These are phyloP conservation scores for Melanotus villosus DNA, from an alignment of 2,888 invertebrate species.

Conservation along the genomic window DNA sequence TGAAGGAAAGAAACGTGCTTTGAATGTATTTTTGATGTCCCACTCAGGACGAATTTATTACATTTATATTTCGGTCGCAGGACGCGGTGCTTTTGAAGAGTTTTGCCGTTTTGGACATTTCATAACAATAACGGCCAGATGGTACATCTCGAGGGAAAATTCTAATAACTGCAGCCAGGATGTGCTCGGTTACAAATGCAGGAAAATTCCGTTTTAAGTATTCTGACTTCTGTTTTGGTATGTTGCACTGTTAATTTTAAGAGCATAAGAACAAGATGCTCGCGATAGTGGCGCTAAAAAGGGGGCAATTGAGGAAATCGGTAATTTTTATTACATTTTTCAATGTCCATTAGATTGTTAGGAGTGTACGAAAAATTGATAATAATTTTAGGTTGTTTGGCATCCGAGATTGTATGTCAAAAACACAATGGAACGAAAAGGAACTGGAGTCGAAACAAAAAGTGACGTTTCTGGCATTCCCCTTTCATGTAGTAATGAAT, in stretches of 20 bases:
- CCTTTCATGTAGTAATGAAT: constrained; percentile 65
- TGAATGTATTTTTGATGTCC: constrained; percentile 50
- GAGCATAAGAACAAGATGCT: too few species aligned
- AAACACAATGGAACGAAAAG: constrained; percentile 27
- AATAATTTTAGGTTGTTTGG: too few species aligned
- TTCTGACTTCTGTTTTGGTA: too few species aligned
- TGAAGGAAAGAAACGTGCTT: constrained; percentile 52
- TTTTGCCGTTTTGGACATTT: constrained; percentile 35
- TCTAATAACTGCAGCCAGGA: neutral
- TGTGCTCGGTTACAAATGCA: neutral
- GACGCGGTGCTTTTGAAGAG: constrained; percentile 42
- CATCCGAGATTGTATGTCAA: neutral
- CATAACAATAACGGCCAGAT: constrained; percentile 9
- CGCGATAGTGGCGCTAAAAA: too few species aligned
- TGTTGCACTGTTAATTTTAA: too few species aligned
- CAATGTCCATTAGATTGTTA: too few species aligned
- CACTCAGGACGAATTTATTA: constrained; percentile 47
- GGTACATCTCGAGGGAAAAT: neutral
- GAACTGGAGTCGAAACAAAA: constrained; percentile 34
- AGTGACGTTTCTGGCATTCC: constrained; percentile 56
- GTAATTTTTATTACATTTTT: too few species aligned
- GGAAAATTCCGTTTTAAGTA: too few species aligned
- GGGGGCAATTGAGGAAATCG: too few species aligned
- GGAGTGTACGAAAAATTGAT: too few species aligned
- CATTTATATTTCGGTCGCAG: constrained; percentile 44